phyloP scores from a whole-genome alignment of 2,113 vertebrate genomes.

The Pseudopipra pipra region DNA sequence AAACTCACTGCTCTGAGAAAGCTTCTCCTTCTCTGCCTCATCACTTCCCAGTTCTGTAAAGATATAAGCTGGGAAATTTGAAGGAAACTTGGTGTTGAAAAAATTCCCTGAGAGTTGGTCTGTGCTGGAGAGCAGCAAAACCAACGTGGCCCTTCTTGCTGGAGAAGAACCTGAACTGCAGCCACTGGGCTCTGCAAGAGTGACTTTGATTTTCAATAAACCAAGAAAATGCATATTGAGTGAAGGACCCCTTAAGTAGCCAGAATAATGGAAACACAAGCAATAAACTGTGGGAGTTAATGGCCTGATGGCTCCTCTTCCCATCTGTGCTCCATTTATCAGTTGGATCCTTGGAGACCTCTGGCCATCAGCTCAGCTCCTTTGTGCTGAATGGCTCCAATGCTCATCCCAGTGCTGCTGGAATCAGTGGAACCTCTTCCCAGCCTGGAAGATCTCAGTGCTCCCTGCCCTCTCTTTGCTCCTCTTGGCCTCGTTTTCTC shows the following conservation, averaged over 20 bases:
- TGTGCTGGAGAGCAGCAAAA: neutral
- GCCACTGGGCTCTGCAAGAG: neutral
- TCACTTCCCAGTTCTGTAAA: neutral
- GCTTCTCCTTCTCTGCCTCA: neutral
- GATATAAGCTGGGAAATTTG: neutral
- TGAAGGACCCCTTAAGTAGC: neutral
- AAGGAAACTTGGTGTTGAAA: neutral
- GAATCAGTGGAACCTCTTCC: conserved; percentile 33
- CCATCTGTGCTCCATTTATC: neutral
- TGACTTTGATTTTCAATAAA: neutral
- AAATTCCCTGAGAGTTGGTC: neutral
- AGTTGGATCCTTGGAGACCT: neutral
- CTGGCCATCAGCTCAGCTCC: neutral
- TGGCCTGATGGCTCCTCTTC: conserved; percentile 42
- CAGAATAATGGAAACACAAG: neutral
- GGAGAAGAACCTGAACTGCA: neutral
- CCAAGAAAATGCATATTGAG: neutral
- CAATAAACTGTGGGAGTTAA: neutral
- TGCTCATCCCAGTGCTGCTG: neutral
- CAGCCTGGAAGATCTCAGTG: conserved; percentile 21
- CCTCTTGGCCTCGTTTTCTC: conserved; percentile 23
- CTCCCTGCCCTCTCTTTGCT: conserved; percentile 16
- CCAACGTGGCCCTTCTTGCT: neutral
- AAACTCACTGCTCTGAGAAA: neutral
- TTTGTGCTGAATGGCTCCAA: conserved; percentile 34